Evolutionary conservation across 2,113 vertebrate species (phyloP).

Genomic region (Okapia johnstoni): DNA sequence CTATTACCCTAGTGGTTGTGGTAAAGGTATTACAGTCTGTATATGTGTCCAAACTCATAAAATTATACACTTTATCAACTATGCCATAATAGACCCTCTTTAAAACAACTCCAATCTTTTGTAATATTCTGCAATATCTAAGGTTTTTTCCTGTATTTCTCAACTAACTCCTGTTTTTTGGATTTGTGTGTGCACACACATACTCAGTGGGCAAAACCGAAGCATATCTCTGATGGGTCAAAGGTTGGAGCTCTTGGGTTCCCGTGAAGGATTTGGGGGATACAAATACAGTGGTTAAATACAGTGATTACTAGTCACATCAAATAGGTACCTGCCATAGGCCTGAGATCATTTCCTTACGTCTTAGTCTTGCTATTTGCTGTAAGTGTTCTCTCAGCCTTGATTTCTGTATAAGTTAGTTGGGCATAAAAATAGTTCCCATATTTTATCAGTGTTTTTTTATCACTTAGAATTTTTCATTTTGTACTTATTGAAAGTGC

Average conservation of each 20-base stretch:
- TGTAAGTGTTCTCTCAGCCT: neutral
- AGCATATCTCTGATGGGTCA: neutral
- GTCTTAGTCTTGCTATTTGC: neutral
- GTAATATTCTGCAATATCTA: neutral
- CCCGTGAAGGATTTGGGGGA: neutral
- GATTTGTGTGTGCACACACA: neutral
- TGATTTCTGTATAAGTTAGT: neutral
- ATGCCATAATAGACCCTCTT: neutral
- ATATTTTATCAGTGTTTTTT: neutral
- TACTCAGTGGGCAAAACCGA: neutral
- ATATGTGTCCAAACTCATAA: neutral
- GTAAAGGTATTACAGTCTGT: neutral
- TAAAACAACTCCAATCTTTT: neutral
- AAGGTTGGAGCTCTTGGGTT: neutral
- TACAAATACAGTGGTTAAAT: neutral
- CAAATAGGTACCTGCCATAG: neutral
- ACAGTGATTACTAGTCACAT: neutral
- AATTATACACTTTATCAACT: neutral
- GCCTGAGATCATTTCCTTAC: neutral
- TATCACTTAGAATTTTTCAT: neutral
- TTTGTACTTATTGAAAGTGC: neutral
- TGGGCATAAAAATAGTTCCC: neutral
- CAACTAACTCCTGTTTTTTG: neutral
- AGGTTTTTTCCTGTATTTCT: neutral
- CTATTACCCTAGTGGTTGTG: neutral